A percentile compares a stretch with the other conserved stretches of the same genome.
phyloP scores from a whole-genome alignment of 2,888 invertebrate genomes.

The Capitulum mitella region DNA sequence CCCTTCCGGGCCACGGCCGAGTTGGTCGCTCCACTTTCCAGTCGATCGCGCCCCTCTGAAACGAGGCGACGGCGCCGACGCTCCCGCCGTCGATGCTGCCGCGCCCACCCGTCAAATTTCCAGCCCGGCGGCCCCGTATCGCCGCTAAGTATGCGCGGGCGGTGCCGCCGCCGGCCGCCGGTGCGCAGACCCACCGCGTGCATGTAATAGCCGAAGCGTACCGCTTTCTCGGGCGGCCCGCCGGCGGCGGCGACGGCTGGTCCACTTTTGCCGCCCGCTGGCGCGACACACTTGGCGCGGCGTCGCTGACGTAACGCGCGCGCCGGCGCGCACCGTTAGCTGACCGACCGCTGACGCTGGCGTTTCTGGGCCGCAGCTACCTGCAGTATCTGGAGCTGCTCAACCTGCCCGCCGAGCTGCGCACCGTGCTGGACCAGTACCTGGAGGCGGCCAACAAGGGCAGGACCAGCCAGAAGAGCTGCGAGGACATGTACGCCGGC shows the following conservation, averaged over 20 bases:
- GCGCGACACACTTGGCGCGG: neutral
- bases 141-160: neutral
- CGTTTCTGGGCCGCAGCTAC: slow-evolving; percentile 31
- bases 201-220: neutral
- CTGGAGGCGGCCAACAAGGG: slow-evolving; percentile 36
- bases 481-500: slow-evolving; percentile 33
- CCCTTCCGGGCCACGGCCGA: too few relatives aligned
- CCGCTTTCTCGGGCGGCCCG: neutral
- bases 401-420: slow-evolving; percentile 35
- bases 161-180: too few relatives aligned
- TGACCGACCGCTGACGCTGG: neutral
- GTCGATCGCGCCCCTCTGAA: too few relatives aligned
- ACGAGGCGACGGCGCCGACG: too few relatives aligned
- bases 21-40: too few relatives aligned
- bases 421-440: slow-evolving; percentile 34
- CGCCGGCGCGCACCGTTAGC: neutral
- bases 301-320: too few relatives aligned
- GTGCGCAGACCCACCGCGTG: too few relatives aligned
- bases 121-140: neutral
- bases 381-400: slow-evolving; percentile 36
- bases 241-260: neutral
- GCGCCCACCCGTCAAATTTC: neutral
- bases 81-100: too few relatives aligned
- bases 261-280: neutral
- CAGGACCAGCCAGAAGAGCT: slow-evolving; percentile 34